phyloP scores from a whole-genome alignment of 2,888 invertebrate genomes.

The Micropterix aruncella region DNA sequence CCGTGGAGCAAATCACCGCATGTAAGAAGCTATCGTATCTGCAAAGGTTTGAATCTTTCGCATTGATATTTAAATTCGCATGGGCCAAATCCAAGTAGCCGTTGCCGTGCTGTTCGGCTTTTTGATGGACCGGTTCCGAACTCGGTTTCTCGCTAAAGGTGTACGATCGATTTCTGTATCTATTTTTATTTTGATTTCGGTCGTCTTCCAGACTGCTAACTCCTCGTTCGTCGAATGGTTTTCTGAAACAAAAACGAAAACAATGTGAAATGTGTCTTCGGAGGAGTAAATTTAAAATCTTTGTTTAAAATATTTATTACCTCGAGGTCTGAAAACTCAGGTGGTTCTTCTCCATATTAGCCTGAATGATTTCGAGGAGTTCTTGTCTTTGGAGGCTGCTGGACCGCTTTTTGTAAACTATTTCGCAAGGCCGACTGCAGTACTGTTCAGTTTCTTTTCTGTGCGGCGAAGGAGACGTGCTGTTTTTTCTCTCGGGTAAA shows the following conservation, averaged over 20 bases:
- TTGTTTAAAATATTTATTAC: slow-evolving; percentile 24
- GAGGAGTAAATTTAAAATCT: slow-evolving; percentile 1
- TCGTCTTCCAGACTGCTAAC: slow-evolving; percentile 12
- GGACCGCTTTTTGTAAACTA: slow-evolving; percentile 44
- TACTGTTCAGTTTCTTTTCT: slow-evolving; percentile 27
- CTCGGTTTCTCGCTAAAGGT: slow-evolving; percentile 33
- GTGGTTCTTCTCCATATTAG: slow-evolving; percentile 85
- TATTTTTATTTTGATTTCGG: slow-evolving; percentile 24
- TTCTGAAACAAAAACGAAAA: slow-evolving; percentile 28
- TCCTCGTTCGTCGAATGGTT: slow-evolving; percentile 31
- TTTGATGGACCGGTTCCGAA: slow-evolving; percentile 24
- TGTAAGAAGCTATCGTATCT: slow-evolving; percentile 47
- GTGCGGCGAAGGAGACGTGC: slow-evolving; percentile 24
- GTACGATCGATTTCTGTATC: slow-evolving; percentile 35
- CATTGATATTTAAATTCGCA: slow-evolving; percentile 38
- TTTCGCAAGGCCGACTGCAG: slow-evolving; percentile 31
- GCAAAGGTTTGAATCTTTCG: slow-evolving; percentile 27
- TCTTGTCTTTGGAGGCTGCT: slow-evolving; percentile 69
- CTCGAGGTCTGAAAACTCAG: slow-evolving; percentile 72
- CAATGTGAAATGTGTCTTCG: slow-evolving; percentile 1
- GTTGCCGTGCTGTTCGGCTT: slow-evolving; percentile 28
- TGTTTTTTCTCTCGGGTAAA: slow-evolving; percentile 14
- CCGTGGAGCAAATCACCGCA: slow-evolving; percentile 44
- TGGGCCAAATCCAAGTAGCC: slow-evolving; percentile 47
- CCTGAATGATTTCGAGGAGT: slow-evolving; percentile 74